A percentile compares a stretch with the other conserved stretches of the same genome.
Evolutionary conservation across 2,797 vertebrate genomes (phyloP).

Genomic region (Microctenopoma stevenorrisi): DNA sequence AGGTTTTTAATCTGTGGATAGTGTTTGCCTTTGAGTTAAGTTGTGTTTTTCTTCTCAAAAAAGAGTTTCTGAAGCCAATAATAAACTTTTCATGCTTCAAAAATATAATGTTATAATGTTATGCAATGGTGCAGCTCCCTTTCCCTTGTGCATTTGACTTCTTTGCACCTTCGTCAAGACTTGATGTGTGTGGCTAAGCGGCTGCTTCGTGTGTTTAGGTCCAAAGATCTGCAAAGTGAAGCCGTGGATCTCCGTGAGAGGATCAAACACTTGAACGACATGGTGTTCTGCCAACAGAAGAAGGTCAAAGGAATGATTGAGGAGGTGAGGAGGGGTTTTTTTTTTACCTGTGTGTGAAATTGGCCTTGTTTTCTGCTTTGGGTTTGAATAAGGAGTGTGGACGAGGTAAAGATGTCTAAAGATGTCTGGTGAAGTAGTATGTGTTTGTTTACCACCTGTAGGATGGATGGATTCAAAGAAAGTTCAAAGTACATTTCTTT

Average conservation of each 20-base stretch:
- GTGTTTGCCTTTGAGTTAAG: background rate
- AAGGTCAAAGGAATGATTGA: conserved; percentile 99
- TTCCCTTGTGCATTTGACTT: background rate
- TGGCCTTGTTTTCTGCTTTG: background rate
- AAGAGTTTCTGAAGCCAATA: background rate
- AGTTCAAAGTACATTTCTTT: background rate
- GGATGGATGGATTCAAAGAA: background rate
- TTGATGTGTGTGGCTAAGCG: background rate
- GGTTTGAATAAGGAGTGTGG: conserved; percentile 23
- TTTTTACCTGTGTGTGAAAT: background rate
- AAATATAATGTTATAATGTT: background rate
- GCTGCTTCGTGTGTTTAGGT: conserved; percentile 74
- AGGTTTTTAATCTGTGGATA: background rate
- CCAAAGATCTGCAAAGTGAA: conserved; percentile 87
- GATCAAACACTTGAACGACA: conserved; percentile 96
- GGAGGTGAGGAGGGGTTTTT: conserved; percentile 85
- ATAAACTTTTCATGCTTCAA: background rate
- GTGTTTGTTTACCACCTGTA: conserved; percentile 13
- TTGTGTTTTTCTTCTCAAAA: conserved; percentile 1
- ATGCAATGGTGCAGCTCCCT: too few relatives aligned
- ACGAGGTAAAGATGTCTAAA: background rate
- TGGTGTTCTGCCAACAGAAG: conserved; percentile 98
- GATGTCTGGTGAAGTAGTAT: background rate
- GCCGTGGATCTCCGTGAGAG: conserved; percentile 89
- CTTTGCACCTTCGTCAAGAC: background rate